phyloP scores from a whole-genome alignment of 2,113 vertebrate species.

The Anser brachyrhynchus region DNA sequence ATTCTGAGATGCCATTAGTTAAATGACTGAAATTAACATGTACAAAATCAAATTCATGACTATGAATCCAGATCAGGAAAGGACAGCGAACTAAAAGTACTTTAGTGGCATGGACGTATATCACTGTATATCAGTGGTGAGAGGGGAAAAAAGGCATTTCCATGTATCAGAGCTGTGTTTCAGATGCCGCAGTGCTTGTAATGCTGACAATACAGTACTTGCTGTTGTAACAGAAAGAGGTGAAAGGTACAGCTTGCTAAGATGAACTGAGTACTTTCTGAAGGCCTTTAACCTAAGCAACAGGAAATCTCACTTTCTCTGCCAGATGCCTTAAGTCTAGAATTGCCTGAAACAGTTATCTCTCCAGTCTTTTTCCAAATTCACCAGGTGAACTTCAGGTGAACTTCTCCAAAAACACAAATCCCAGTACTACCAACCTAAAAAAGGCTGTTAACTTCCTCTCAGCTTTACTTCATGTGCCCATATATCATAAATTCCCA shows the following conservation, averaged over 20 bases:
- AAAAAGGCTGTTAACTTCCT: not conserved
- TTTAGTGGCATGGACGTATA: not conserved
- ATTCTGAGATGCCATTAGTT: slow-evolving; percentile 7
- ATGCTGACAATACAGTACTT: not conserved
- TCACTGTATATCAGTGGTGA: not conserved
- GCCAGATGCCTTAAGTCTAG: not conserved
- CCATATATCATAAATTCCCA: not conserved
- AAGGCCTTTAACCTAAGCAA: not conserved
- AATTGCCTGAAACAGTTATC: not conserved
- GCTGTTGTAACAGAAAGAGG: not conserved
- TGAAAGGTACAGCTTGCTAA: not conserved
- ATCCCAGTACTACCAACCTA: not conserved
- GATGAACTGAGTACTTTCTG: not conserved
- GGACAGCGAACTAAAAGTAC: not conserved
- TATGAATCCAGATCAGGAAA: not conserved
- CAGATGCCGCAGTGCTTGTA: not conserved
- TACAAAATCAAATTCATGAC: not conserved
- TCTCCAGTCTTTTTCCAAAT: not conserved
- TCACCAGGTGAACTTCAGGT: not conserved
- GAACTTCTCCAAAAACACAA: not conserved
- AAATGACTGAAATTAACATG: not conserved
- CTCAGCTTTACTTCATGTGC: not conserved
- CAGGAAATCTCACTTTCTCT: not conserved
- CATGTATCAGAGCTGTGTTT: not conserved
- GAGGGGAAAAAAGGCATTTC: not conserved